phyloP scores from a whole-genome alignment of 2,888 invertebrate genomes.

The Meandrusa payeni region DNA sequence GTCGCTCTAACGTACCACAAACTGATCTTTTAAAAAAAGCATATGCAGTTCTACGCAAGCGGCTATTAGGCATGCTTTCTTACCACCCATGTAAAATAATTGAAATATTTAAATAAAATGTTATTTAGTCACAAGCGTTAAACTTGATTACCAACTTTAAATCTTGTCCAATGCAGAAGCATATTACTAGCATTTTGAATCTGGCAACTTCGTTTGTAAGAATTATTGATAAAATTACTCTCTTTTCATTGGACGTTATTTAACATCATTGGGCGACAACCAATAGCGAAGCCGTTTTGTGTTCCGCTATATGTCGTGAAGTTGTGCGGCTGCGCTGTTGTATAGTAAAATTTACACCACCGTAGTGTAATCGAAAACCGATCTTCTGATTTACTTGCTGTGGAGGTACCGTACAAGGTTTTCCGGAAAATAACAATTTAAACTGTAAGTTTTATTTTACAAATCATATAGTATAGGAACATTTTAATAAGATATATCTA shows the following conservation, averaged over 20 bases:
- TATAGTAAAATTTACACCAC: background rate
- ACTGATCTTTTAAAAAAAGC: too few species aligned
- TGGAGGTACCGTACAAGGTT: constrained; percentile 24
- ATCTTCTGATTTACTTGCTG: constrained; percentile 35
- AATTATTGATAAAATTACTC: background rate
- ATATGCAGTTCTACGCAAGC: too few species aligned
- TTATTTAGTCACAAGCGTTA: too few species aligned
- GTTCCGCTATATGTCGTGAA: background rate
- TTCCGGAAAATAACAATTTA: constrained; percentile 27
- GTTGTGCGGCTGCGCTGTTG: constrained; percentile 2
- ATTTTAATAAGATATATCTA: too few species aligned
- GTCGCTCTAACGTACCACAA: too few species aligned
- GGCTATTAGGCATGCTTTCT: too few species aligned
- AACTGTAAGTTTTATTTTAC: constrained; percentile 42
- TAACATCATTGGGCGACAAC: background rate
- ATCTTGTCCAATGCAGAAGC: too few species aligned
- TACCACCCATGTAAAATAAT: too few species aligned
- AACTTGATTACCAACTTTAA: too few species aligned
- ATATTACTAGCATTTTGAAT: too few species aligned
- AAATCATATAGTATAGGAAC: too few species aligned
- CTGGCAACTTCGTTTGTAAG: background rate
- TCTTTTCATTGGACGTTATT: constrained; percentile 5
- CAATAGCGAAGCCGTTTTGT: background rate
- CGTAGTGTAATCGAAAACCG: constrained; percentile 27
- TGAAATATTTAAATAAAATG: too few species aligned